A percentile compares a stretch with the other conserved stretches of the same genome.
These are phyloP conservation scores for Cossypha dichroa DNA, from an alignment of 2,797 vertebrate species.

Conservation along the genomic window DNA sequence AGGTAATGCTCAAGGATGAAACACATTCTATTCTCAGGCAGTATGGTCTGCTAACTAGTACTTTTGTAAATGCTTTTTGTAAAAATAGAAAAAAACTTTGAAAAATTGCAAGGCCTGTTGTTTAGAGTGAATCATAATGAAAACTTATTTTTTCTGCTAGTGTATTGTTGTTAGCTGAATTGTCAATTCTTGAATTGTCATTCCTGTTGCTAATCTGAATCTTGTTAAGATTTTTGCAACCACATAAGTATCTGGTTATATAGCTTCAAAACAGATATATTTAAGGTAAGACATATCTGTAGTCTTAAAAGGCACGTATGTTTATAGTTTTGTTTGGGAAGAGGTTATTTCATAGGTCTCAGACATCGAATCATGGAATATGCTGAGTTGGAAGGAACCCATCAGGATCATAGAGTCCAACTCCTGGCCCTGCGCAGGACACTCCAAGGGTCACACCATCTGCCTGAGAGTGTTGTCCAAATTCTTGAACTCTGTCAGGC, in stretches of 20 bases:
- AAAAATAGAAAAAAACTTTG: background rate
- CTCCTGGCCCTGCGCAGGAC: background rate
- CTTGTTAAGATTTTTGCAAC: background rate
- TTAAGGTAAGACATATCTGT: background rate
- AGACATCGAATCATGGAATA: background rate
- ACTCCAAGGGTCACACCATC: background rate
- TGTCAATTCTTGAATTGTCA: background rate
- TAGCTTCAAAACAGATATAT: background rate
- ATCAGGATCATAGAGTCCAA: background rate
- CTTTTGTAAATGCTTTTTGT: background rate
- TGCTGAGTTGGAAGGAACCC: background rate
- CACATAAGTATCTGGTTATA: background rate
- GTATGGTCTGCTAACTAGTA: background rate
- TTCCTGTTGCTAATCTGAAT: background rate
- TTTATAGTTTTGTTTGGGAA: background rate
- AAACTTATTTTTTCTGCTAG: background rate
- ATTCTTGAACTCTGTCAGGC: background rate
- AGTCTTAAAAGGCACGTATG: background rate
- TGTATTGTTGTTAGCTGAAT: background rate
- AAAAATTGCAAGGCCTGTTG: background rate
- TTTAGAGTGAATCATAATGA: background rate
- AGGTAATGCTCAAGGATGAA: background rate
- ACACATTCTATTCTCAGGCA: background rate
- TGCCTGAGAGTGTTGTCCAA: background rate
- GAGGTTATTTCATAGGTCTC: background rate